These are phyloP conservation scores for Autographa pulchrina DNA, from an alignment of 2,888 invertebrate genomes.

Conservation along the genomic window DNA sequence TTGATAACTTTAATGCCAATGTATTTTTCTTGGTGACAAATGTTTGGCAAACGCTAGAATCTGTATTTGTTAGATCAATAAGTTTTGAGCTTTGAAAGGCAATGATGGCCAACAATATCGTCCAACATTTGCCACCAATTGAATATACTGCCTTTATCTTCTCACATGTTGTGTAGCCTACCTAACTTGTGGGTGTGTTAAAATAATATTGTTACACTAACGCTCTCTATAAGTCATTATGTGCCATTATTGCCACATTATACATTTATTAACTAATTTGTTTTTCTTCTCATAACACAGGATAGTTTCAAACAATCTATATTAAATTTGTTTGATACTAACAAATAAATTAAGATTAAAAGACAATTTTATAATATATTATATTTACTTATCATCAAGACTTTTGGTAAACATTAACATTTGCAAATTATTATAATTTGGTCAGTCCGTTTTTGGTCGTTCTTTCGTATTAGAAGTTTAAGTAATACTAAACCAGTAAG, in stretches of 20 bases:
- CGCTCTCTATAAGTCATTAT: slow-evolving; percentile 49
- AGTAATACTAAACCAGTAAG: slow-evolving; percentile 20
- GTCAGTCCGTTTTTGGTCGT: slow-evolving; percentile 21
- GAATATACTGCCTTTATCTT: slow-evolving; percentile 9
- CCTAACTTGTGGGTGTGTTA: slow-evolving; percentile 19
- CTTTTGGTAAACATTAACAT: slow-evolving; percentile 55
- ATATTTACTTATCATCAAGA: slow-evolving; percentile 49
- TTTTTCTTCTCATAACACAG: slow-evolving; percentile 22
- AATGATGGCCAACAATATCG: background rate
- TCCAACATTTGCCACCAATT: slow-evolving; percentile 8
- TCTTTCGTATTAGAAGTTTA: slow-evolving; percentile 10
- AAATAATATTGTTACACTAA: slow-evolving; percentile 38
- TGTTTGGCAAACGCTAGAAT: background rate
- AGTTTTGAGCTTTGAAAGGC: background rate
- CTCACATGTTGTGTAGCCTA: slow-evolving; percentile 8
- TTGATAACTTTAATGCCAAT: slow-evolving; percentile 3
- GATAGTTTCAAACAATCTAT: background rate
- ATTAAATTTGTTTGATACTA: background rate
- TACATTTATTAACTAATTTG: slow-evolving; percentile 37
- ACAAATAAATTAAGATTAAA: slow-evolving; percentile 11
- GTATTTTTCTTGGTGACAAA: slow-evolving; percentile 12
- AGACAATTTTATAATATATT: slow-evolving; percentile 29
- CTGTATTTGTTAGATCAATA: background rate
- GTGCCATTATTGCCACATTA: slow-evolving; percentile 56
- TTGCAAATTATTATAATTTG: slow-evolving; percentile 45